Conservation (phyloP, 1,140 invertebrate genomes). For the Daktulosphaira vitifoliae region DNA sequence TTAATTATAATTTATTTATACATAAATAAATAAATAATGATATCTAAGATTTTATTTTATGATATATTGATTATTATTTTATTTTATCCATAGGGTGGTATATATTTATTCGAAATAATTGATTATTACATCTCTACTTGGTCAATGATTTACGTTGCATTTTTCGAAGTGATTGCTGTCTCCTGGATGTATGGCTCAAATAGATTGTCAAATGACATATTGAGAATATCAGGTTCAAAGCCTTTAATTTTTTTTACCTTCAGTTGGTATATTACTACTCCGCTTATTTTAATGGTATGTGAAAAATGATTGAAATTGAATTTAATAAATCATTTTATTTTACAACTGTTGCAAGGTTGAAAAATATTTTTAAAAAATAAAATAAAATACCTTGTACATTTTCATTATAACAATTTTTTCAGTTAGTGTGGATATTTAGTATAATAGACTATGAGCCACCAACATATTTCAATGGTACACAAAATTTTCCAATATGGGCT, state of each 20-base stretch:
- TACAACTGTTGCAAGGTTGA: too few relatives aligned
- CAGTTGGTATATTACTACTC: conserved; percentile 74
- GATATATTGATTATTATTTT: too few relatives aligned
- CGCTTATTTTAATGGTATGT: conserved; percentile 69
- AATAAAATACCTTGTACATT: too few relatives aligned
- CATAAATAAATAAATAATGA: too few relatives aligned
- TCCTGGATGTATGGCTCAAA: conserved; percentile 86
- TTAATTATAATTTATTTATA: too few relatives aligned
- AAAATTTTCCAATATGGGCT: conserved; percentile 75
- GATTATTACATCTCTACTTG: conserved; percentile 87
- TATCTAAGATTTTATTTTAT: too few relatives aligned
- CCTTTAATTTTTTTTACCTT: conserved; percentile 72
- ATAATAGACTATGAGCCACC: conserved; percentile 77
- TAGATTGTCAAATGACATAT: conserved; percentile 67
- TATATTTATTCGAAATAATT: conserved; percentile 85
- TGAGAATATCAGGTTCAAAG: conserved; percentile 74
- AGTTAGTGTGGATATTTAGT: conserved; percentile 78
- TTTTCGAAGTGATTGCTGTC: conserved; percentile 83
- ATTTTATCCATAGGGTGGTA: conserved; percentile 78
- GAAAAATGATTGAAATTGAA: too few relatives aligned
- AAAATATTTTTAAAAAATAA: too few relatives aligned
- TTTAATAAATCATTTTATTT: too few relatives aligned
- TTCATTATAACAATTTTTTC: conserved; percentile 41
- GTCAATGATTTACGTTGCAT: conserved; percentile 82
- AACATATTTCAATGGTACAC: conserved; percentile 64